Conservation (phyloP, 2,113 vertebrate genomes). For the Emberiza fucata region DNA sequence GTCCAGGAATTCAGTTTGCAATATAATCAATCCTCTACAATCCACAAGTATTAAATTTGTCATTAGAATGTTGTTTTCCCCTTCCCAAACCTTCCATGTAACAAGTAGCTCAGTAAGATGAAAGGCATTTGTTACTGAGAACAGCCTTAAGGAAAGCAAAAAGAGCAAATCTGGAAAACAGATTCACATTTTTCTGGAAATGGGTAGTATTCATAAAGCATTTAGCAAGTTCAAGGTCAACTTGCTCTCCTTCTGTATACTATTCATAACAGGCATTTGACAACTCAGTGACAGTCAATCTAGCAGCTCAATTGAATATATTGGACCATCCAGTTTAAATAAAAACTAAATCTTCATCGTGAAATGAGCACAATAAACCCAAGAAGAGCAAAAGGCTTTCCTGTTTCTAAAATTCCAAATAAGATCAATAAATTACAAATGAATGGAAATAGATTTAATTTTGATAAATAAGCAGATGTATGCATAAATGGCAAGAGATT, state of each 20-base stretch:
- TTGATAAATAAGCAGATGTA: neutral
- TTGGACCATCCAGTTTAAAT: slow-evolving; percentile 13
- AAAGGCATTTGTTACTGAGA: slow-evolving; percentile 46
- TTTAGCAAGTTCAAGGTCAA: slow-evolving; percentile 65
- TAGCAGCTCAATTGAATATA: neutral
- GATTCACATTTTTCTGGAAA: slow-evolving; percentile 68
- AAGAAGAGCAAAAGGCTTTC: neutral
- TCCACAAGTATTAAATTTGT: slow-evolving; percentile 38
- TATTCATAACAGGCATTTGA: slow-evolving; percentile 33
- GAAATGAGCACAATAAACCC: neutral
- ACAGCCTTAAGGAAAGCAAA: slow-evolving; percentile 29
- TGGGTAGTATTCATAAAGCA: slow-evolving; percentile 60
- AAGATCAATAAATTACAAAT: neutral
- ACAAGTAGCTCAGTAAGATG: slow-evolving; percentile 38
- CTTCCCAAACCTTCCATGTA: slow-evolving; percentile 31
- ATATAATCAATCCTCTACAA: slow-evolving; percentile 35
- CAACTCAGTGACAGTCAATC: slow-evolving; percentile 9
- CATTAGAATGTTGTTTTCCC: slow-evolving; percentile 48
- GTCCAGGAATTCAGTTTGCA: neutral
- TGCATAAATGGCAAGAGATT: neutral
- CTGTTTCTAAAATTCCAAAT: neutral
- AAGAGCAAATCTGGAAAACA: slow-evolving; percentile 66
- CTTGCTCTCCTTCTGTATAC: slow-evolving; percentile 31
- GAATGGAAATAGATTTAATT: neutral
- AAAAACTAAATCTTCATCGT: neutral